Conservation (phyloP, 2,888 invertebrate genomes). For the Macrostomum cliftonense region DNA sequence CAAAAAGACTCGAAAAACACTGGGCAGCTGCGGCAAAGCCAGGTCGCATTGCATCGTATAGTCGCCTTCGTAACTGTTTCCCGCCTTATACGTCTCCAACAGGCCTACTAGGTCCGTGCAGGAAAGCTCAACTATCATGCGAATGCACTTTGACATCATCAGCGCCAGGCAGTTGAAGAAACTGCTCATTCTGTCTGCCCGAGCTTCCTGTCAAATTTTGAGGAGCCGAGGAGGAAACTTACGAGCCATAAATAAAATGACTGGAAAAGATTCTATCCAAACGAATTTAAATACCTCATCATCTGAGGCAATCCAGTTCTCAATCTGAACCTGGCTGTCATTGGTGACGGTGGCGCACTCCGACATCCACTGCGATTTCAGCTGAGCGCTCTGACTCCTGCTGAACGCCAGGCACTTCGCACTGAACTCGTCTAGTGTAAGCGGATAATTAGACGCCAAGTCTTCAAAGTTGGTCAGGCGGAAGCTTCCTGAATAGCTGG, state of each 20-base stretch:
- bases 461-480: conserved; percentile 47
- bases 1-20: conserved; percentile 26
- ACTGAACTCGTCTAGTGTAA: conserved; percentile 26
- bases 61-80: conserved; percentile 28
- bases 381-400: conserved; percentile 16
- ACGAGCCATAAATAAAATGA: too few species aligned
- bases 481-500: conserved; percentile 41
- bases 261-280: too few species aligned
- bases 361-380: conserved; percentile 23
- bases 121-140: conserved; percentile 28
- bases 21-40: conserved; percentile 22
- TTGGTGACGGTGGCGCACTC: conserved; percentile 28
- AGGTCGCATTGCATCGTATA: conserved; percentile 26
- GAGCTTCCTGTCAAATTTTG: conserved; percentile 16
- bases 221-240: too few species aligned
- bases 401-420: conserved; percentile 22
- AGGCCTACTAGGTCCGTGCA: conserved; percentile 28
- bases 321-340: conserved; percentile 40
- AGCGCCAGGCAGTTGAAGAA: conserved; percentile 54
- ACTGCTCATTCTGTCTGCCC: conserved; percentile 44
- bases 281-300: conserved; percentile 45
- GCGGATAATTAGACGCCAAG: conserved; percentile 41
- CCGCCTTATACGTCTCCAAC: conserved; percentile 26
- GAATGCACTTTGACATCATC: conserved; percentile 57
- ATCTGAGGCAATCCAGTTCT: conserved; percentile 57